Base-by-base conservation (phyloP, 2,113 vertebrate species). In the Phalacrocorax carbo region DNA sequence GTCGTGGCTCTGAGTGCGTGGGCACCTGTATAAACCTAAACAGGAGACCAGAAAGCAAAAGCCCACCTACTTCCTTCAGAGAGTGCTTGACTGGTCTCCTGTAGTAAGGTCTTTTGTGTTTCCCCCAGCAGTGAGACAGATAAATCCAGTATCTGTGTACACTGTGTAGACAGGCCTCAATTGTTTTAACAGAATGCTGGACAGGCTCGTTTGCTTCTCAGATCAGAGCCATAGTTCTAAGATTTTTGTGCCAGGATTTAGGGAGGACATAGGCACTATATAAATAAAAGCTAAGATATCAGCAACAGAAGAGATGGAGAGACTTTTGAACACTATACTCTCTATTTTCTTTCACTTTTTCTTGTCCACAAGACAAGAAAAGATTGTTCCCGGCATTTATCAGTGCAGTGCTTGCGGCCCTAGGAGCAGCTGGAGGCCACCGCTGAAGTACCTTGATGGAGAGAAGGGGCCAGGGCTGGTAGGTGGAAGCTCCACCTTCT, bases 401-500 rank as follows among this genome's bases (percentile, higher is more conserved):
- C 20, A 14, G 54, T 12, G 29, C 17, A 26, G 49, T 7, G 38
- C 57, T 16, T 11, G 52, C 2, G 4, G 70, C 66, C 44, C 36
- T 36, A 4, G 57, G 60, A 30, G 70, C 20, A 10, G 54, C 80
- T 55, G 61, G 66, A 42, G 52, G 26, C 36, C 65, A 34, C 13
- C 0, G 1, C 29, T 34, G 14, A 2, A 3, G 27, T 4, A 4
- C 27, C 49, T 52, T 5, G 2, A 5, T 19, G 54, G 80, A 36
- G 44, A 21, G 46, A 27, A 11, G 68, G 76, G 15, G 4, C 40
- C 7, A 1, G 38, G 46, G 52, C 65, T 62, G 49, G 25, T 26
- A 5, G 38, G 19, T 10, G 40, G 51, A 15, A 4, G n/a, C 52
- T 61, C 58, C 55, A 64, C 42, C 75, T 85, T 22, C 85, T 49